Base-by-base conservation (phyloP, 2,888 invertebrate species). In the Lottia gigantea region DNA sequence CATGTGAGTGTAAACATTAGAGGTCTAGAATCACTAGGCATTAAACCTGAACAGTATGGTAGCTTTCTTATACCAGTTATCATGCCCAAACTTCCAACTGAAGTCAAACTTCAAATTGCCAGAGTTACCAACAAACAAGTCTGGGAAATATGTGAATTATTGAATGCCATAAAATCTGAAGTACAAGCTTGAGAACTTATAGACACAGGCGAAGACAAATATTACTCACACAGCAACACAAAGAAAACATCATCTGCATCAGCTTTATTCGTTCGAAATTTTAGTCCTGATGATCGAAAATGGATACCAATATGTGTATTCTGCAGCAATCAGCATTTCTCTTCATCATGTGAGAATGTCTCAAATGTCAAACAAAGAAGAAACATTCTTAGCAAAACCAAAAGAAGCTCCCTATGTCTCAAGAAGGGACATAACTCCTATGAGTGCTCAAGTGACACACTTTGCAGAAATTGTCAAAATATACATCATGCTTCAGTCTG, bases 61-160 rank as follows among this genome's bases (percentile, higher is more conserved):
- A 64, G 64, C 25, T 64, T 64, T 64, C 45, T 64, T 25, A 64
- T 64, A 64, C 64, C 46, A 23, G 64, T 64, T 25, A 64, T 64
- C 46, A 64, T 64, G 64, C 46, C 64, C 6, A 64, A 64, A 46
- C 19, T 64, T 15, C 64, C 64, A 64, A 12, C 15, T n/a, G 64
- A 64, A 14, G 40, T 64, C 40, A 31, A 40, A 16, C 14, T 64
- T 4, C 45, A 64, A n/a, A 45, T 64, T n/a, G 64, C 55, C 2
- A 8, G 19, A 11, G n/a, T 19, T 55, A 55, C 55, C 6, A 23
- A n/a, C 7, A 55, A 55, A 23, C 19, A 19, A 19, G n/a, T 55
- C 1, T 55, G 55, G 55, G 55, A 55, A 19, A n/a, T 64, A 16
- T 11, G 45, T n/a, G 46, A 64, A 23, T 14, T 64, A 16, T 64